Percentiles rank a stretch among this genome's conserved stretches.
phyloP scores from a whole-genome alignment of 2,888 invertebrate genomes.

The Choristoneura rosaceana region DNA sequence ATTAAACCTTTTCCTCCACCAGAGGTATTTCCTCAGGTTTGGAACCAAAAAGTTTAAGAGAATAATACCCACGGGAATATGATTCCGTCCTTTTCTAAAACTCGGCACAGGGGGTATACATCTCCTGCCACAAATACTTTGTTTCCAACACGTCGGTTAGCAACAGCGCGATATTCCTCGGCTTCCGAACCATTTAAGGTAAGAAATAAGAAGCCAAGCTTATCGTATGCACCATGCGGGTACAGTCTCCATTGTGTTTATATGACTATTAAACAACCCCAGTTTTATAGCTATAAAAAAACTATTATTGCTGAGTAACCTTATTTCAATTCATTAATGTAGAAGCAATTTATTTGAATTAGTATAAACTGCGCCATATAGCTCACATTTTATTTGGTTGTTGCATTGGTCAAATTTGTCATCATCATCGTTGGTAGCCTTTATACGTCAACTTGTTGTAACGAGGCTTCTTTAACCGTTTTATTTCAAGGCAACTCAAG shows the following conservation, averaged over 20 bases:
- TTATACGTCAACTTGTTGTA: too few relatives aligned
- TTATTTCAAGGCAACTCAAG: too few relatives aligned
- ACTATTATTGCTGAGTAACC: slow-evolving; percentile 11
- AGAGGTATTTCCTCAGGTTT: too few relatives aligned
- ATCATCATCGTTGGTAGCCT: too few relatives aligned
- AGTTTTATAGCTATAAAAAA: slow-evolving; percentile 7
- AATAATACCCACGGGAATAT: too few relatives aligned
- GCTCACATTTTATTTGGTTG: neutral
- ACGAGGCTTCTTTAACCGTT: too few relatives aligned
- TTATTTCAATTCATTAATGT: neutral
- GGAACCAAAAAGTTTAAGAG: too few relatives aligned
- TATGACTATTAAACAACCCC: slow-evolving; percentile 4
- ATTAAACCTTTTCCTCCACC: too few relatives aligned
- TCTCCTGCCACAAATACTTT: too few relatives aligned
- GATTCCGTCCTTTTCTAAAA: too few relatives aligned
- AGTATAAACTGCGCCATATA: neutral
- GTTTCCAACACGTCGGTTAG: neutral
- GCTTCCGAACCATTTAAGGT: neutral
- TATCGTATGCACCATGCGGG: slow-evolving; percentile 65
- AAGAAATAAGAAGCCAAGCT: slow-evolving; percentile 36
- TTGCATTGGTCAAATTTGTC: neutral
- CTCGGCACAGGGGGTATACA: too few relatives aligned
- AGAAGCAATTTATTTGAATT: slow-evolving; percentile 3
- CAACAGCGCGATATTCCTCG: neutral
- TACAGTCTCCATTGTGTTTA: slow-evolving; percentile 60